phyloP scores from a whole-genome alignment of 2,797 vertebrate species.

The Oryzias sinensis region DNA sequence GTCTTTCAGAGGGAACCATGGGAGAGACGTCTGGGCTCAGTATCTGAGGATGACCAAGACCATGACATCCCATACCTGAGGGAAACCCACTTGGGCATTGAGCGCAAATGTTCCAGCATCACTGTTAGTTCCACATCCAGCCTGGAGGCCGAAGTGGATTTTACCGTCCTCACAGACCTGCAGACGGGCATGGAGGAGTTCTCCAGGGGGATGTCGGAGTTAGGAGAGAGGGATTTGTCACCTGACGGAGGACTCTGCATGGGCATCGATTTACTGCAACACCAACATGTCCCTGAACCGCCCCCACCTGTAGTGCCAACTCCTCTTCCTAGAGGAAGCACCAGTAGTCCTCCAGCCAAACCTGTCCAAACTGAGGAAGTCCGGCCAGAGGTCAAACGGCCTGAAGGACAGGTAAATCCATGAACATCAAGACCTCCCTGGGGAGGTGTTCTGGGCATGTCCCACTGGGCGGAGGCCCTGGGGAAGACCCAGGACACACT shows the following conservation, averaged over 20 bases:
- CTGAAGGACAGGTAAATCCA: slow-evolving; percentile 61
- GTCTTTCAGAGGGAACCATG: slow-evolving; percentile 80
- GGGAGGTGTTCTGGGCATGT: too few species aligned
- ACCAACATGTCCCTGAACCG: slow-evolving; percentile 62
- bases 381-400: slow-evolving; percentile 60
- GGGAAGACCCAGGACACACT: too few species aligned
- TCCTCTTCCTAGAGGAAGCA: slow-evolving; percentile 43
- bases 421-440: too few species aligned
- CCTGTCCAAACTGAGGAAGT: slow-evolving; percentile 55
- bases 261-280: slow-evolving; percentile 74
- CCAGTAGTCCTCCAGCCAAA: slow-evolving; percentile 66
- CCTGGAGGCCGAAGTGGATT: slow-evolving; percentile 96
- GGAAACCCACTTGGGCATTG: slow-evolving; percentile 94
- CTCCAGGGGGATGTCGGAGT: slow-evolving; percentile 82
- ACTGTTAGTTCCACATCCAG: slow-evolving; percentile 97
- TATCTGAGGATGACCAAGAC: slow-evolving; percentile 91
- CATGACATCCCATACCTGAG: slow-evolving; percentile 89
- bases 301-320: slow-evolving; percentile 49
- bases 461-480: too few species aligned
- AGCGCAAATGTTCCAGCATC: slow-evolving; percentile 97
- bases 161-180: slow-evolving; percentile 94
- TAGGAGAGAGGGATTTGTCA: slow-evolving; percentile 79
- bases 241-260: slow-evolving; percentile 88
- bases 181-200: slow-evolving; percentile 96
- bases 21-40: slow-evolving; percentile 83